Percentiles rank a stretch among this genome's conserved stretches.
Evolutionary conservation across 2,113 vertebrate species (phyloP).

Genomic region (Poeciliopsis prolifica): DNA sequence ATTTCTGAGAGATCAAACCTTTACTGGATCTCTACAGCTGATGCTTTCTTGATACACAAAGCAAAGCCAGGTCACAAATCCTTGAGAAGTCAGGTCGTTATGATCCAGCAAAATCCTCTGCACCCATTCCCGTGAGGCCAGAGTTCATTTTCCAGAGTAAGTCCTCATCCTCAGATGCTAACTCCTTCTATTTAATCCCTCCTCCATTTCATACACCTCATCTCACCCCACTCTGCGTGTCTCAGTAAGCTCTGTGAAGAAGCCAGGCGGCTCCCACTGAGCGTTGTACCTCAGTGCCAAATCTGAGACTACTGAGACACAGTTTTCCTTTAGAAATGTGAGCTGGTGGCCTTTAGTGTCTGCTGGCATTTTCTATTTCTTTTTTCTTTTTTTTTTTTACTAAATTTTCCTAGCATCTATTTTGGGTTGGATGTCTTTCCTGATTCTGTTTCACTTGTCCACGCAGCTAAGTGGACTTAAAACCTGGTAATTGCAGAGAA

Average conservation of each 20-base stretch:
- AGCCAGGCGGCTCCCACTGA: conserved; percentile 34
- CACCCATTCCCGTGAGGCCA: conserved; percentile 32
- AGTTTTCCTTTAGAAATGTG: conserved; percentile 21
- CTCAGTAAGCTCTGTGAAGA: conserved; percentile 49
- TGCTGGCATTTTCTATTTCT: conserved; percentile 27
- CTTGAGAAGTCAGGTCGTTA: conserved; percentile 19
- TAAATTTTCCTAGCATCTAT: conserved; percentile 35
- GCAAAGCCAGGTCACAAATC: conserved; percentile 44
- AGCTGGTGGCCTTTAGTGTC: conserved; percentile 26
- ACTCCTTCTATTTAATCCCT: conserved; percentile 47
- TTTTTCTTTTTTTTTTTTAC: not conserved
- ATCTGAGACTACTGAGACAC: conserved; percentile 36
- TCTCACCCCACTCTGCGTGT: conserved; percentile 35
- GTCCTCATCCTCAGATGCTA: conserved; percentile 33
- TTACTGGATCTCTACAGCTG: conserved; percentile 9
- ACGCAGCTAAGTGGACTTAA: conserved; percentile 19
- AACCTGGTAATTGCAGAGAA: conserved; percentile 10
- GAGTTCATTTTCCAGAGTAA: conserved; percentile 54
- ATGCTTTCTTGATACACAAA: conserved; percentile 11
- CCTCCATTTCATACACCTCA: conserved; percentile 34
- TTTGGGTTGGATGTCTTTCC: conserved; percentile 39
- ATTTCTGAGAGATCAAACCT: not conserved
- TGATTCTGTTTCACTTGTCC: conserved; percentile 40
- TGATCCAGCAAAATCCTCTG: conserved; percentile 47
- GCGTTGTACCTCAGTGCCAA: conserved; percentile 36